Base-by-base conservation (phyloP, 2,888 invertebrate species). In the Oxyscelio sp. region DNA sequence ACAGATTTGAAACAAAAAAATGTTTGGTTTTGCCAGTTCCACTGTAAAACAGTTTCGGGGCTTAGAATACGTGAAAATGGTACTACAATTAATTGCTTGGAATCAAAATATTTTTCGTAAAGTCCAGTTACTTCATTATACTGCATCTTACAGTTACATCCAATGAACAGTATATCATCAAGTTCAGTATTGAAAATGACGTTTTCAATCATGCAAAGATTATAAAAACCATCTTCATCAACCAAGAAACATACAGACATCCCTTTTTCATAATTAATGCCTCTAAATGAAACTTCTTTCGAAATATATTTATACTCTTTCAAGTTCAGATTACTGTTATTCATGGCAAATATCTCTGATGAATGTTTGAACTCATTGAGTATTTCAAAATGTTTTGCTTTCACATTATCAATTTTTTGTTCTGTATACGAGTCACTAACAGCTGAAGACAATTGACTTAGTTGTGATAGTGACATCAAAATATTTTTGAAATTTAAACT, bases 401-500 rank as follows among this genome's bases (percentile, higher is more conserved):
- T 13, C 24, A 63, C 59, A 31, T 0, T 24, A 65, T 74, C 74
- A 74, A 74, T 74, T 52, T 63, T 43, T 31, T 65, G 74, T 0
- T 54, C 34, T 13, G 54, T 31, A 24, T 63, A 74, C 0, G 74
- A 54, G 0, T 61, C 54, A 50, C 17, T 50, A 0, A 56, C 40
- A 24, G 52, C 31, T 59, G 77, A 79, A 24, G 56, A 52, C n/a
- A 81, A 43, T 34, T 87, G 79, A 54, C 79, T 83, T 17, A 70
- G 75, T 24, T 56, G 31, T 9, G 84, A 24, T 27, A 52, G 27
- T 50, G 74, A 77, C 54, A 74, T 52, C 5, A 75, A 83, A 17
- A 87, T 38, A 71, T 86, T 86, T 75, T 85, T 85, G 24, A 85
- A 89, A 83, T 90, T 89, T 66, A 79, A 74, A 9, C 22, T 34